Base-by-base conservation (phyloP, 2,888 invertebrate genomes). In the Argynnis bischoffii region DNA sequence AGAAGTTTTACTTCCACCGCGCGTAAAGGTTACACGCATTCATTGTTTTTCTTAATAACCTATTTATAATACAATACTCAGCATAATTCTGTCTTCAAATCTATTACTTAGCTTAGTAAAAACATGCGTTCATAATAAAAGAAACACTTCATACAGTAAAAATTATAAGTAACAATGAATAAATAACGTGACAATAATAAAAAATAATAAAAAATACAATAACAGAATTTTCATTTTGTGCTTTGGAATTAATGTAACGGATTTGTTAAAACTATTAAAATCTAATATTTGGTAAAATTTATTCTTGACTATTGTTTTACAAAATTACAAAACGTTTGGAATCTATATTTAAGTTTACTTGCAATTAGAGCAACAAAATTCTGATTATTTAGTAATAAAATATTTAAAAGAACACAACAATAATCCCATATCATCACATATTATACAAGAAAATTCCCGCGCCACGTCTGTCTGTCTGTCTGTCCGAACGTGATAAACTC, bases 231-330 rank as follows among this genome's bases (percentile, higher is more conserved):
- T 59, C 11, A 31, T 59, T n/a, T 59, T 48, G 59, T 26, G 59
- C 59, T 59, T 59, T 59, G 48, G 59, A 59, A 18, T 16, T 51
- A 1, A 35, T 61, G 31, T 53, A 61, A 51, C 11, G 15, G 54
- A 41, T 47, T 13, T 54, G 16, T 21, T 48, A 66, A 60, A 60
- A 50, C 48, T 55, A 61, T 61, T 66, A 55, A n/a, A 61, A 50
- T 41, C 66, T 66, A 66, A 61, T 66, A 61, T 66, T 66, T 66
- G 66, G 66, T 65, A 65, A 54, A 15, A 31, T 31, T 31, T 57
- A 16, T 18, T 54, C 31, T 11, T 18, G 55, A 48, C 26, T 55
- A 31, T 18, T 14, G 54, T 54, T 14, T 50, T 16, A 50, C 50
- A 16, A 50, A 16, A 50, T 50, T 6, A n/a, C 8, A n/a, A n/a